These are phyloP conservation scores for Agelas oroides DNA, from an alignment of 37 sponge, comb jelly and placozoan genomes.

Conservation along the genomic window DNA sequence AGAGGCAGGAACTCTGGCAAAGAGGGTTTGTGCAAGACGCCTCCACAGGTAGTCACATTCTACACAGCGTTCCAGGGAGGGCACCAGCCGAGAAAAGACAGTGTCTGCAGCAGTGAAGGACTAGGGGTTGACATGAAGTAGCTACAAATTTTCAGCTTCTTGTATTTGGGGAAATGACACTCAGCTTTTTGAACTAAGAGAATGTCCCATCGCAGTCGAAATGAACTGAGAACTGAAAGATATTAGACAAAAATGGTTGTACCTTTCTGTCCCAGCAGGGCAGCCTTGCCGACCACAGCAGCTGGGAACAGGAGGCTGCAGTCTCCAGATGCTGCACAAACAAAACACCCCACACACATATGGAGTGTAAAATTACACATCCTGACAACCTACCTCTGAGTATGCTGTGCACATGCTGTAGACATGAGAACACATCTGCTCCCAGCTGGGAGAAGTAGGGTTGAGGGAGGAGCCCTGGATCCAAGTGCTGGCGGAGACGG, in stretches of 20 bases:
- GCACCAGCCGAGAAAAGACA: slow-evolving; percentile 23
- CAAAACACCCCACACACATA: not conserved
- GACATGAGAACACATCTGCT: not conserved
- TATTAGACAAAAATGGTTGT: not conserved
- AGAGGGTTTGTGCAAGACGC: slow-evolving; percentile 43
- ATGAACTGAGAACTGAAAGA: too few species aligned
- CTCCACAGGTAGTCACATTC: slow-evolving; percentile 39
- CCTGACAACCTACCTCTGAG: slow-evolving; percentile 35
- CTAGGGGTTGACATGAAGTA: not conserved
- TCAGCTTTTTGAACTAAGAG: not conserved
- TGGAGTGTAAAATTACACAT: too few species aligned
- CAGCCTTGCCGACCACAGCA: slow-evolving; percentile 39
- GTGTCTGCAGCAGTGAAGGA: slow-evolving; percentile 19
- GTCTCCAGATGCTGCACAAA: slow-evolving; percentile 1
- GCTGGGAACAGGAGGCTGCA: slow-evolving; percentile 33
- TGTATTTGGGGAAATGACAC: too few species aligned
- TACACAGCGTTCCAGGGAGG: slow-evolving; percentile 22
- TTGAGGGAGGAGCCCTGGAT: slow-evolving; percentile 28
- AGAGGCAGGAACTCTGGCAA: slow-evolving; percentile 11
- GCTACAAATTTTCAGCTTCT: too few species aligned
- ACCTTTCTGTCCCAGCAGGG: slow-evolving; percentile 41
- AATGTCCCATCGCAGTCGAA: not conserved
- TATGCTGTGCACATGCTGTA: slow-evolving; percentile 4
- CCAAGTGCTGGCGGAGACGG: slow-evolving; percentile 1
- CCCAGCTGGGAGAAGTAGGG: slow-evolving; percentile 31